Evolutionary conservation across 2,113 vertebrate genomes (phyloP).

Genomic region (Periophthalmus modestus): DNA sequence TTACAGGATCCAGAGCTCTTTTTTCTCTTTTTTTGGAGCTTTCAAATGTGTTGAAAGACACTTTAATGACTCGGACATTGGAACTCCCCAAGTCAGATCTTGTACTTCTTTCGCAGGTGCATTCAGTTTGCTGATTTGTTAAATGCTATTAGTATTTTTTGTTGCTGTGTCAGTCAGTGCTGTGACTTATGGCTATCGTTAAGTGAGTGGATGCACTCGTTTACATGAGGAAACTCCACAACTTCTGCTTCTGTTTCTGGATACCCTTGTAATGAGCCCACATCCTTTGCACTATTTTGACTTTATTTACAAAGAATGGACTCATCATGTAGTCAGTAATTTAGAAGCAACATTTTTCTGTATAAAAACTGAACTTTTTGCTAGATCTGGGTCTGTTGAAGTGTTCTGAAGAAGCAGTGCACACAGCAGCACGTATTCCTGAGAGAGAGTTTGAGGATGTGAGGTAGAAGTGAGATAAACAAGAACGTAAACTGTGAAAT

Average conservation of each 20-base stretch:
- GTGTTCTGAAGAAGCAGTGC: neutral
- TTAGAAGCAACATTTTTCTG: neutral
- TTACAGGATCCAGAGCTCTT: neutral
- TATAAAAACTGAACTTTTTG: neutral
- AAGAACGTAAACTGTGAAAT: conserved; percentile 2
- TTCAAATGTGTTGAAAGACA: neutral
- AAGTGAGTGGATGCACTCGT: neutral
- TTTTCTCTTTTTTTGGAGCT: neutral
- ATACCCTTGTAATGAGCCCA: neutral
- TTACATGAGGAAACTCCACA: neutral
- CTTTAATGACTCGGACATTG: neutral
- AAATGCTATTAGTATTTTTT: neutral
- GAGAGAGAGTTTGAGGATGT: neutral
- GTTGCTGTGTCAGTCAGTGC: neutral
- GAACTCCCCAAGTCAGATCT: neutral
- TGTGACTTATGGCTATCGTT: neutral
- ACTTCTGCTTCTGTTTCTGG: neutral
- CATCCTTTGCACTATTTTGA: neutral
- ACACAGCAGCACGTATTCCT: neutral
- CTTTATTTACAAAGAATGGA: no score
- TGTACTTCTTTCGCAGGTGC: neutral
- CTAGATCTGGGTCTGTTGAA: neutral
- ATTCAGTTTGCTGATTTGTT: neutral
- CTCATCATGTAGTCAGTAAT: neutral
- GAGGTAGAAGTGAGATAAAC: conserved; percentile 28